These are phyloP conservation scores for Andrena hattorfiana DNA, from an alignment of 2,888 invertebrate species.

Conservation along the genomic window DNA sequence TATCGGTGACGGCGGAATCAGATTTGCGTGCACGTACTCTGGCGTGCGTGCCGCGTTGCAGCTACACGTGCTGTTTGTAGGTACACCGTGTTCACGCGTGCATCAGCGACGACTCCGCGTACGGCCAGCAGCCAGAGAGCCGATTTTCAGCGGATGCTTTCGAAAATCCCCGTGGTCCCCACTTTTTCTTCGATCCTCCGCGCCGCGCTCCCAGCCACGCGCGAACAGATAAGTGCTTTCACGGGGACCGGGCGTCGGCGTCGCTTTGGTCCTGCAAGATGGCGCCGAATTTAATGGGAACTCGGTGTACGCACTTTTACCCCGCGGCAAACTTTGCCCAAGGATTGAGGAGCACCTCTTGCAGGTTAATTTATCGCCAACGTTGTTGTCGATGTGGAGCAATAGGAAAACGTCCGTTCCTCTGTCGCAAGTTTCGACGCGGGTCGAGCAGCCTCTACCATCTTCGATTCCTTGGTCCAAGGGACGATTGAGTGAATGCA, in stretches of 20 bases:
- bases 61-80: slow-evolving; percentile 22
- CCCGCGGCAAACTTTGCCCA: too few relatives aligned
- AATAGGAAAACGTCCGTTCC: too few relatives aligned
- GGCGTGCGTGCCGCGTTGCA: slow-evolving; percentile 33
- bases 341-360: too few relatives aligned
- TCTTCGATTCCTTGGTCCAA: too few relatives aligned
- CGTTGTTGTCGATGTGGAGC: too few relatives aligned
- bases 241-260: neutral
- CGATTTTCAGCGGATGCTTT: slow-evolving; percentile 28
- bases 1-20: slow-evolving; percentile 42
- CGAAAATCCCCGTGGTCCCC: slow-evolving; percentile 13
- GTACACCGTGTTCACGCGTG: slow-evolving; percentile 11
- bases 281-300: slow-evolving; percentile 19
- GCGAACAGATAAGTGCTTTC: slow-evolving; percentile 12
- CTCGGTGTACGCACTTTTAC: neutral
- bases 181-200: neutral
- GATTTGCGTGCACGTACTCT: slow-evolving; percentile 50
- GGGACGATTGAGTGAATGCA: too few relatives aligned
- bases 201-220: slow-evolving; percentile 4
- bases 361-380: too few relatives aligned
- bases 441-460: too few relatives aligned
- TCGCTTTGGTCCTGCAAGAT: neutral
- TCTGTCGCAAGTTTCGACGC: too few relatives aligned
- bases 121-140: neutral
- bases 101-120: slow-evolving; percentile 16